Conservation (phyloP, 2,888 invertebrate species). For the Phragmatobia fuliginosa region DNA sequence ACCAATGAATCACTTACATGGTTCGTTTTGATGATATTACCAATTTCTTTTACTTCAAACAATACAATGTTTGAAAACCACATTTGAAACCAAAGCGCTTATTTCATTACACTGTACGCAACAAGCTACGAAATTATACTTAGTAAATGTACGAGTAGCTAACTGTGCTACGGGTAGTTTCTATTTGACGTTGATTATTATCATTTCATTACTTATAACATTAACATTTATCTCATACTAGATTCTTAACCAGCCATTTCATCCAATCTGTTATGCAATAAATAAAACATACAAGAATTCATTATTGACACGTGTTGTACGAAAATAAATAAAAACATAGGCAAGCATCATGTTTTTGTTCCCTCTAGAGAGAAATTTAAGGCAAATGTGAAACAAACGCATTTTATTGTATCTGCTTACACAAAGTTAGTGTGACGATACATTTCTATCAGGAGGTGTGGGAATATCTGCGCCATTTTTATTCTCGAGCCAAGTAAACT, state of each 20-base stretch:
- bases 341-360: slow-evolving; percentile 35
- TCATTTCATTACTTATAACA: neutral
- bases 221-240: neutral
- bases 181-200: no score
- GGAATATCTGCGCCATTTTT: slow-evolving; percentile 42
- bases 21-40: no score
- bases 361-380: slow-evolving; percentile 53
- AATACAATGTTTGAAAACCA: no score
- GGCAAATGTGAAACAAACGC: slow-evolving; percentile 55
- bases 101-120: no score
- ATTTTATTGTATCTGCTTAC: slow-evolving; percentile 60
- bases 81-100: no score
- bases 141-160: no score
- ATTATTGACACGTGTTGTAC: slow-evolving; percentile 38
- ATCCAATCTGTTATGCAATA: slow-evolving; percentile 9
- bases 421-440: slow-evolving; percentile 55
- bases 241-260: neutral
- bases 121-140: no score
- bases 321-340: slow-evolving; percentile 40
- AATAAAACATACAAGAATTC: slow-evolving; percentile 26
- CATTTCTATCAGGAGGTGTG: slow-evolving; percentile 41
- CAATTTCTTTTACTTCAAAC: no score
- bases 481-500: slow-evolving; percentile 44
- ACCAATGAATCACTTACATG: no score
- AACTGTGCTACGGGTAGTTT: no score